A percentile compares a stretch with the other conserved stretches of the same genome.
Conservation (phyloP, 2,113 vertebrate species). For the Xiphophorus couchianus region DNA sequence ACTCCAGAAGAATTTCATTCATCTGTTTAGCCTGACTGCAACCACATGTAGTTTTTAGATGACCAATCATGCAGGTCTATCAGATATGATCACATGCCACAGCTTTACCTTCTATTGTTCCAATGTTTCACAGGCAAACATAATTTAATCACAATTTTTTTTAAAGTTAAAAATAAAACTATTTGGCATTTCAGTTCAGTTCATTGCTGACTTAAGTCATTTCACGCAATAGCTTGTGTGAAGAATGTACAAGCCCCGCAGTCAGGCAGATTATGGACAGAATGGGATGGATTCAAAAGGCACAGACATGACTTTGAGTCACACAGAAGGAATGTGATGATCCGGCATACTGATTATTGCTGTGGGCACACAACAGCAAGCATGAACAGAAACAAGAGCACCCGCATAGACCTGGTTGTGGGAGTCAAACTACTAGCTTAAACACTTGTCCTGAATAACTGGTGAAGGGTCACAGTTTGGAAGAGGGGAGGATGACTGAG, state of each 20-base stretch:
- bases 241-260: conserved; percentile 35
- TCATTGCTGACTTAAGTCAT: conserved; percentile 25
- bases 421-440: conserved; percentile 32
- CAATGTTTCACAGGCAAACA: neutral
- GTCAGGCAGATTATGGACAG: conserved; percentile 65
- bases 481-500: neutral
- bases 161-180: conserved; percentile 16
- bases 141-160: neutral
- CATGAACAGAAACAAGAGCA: neutral
- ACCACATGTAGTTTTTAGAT: neutral
- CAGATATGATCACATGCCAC: neutral
- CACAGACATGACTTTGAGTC: conserved; percentile 66
- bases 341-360: conserved; percentile 71
- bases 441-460: conserved; percentile 32
- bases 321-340: conserved; percentile 80
- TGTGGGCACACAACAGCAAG: conserved; percentile 26
- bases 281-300: conserved; percentile 64
- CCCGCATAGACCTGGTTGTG: conserved; percentile 14
- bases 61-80: conserved; percentile 1
- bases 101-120: neutral
- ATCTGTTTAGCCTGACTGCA: conserved; percentile 7
- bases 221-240: conserved; percentile 19
- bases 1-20: conserved; percentile 19
- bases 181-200: conserved; percentile 15
- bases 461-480: conserved; percentile 8